Base-by-base conservation (phyloP, 1,140 invertebrate genomes). In the Drosophila navojoa region DNA sequence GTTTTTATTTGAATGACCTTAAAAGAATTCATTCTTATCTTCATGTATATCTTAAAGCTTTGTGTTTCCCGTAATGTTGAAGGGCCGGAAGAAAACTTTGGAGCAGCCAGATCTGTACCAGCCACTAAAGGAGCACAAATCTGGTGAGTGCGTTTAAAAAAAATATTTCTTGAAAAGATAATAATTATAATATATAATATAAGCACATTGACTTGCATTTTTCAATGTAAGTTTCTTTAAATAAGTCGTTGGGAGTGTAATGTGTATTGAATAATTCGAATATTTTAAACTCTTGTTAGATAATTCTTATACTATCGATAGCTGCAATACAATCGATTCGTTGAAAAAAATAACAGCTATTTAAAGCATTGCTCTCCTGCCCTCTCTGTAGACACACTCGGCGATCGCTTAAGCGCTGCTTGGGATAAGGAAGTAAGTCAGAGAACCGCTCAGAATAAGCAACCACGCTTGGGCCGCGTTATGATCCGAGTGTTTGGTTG, bases 111-210 rank as follows among this genome's bases (percentile, higher is more conserved):
- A 95, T 90, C 84, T 95, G 0, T 94, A 93, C 75, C 84, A 93
- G 73, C 92, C 94, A 10, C 79, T 94, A 0, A 91, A 92, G n/a
- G 93, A 94, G 58, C 94, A 95, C 76, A 91, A 91, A 60, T 93
- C 94, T 1, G 90, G 76, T 78, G 50, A 72, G 72, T 16, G 2
- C 13, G 9, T 38, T 11, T 10, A 38, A 38, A 11, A 13, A 38
- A 38, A 10, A 11, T 11, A 38, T 11, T 13, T 38, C 3, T 11
- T 11, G 9, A 32, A 6, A 7, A 32, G 32, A 32, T 32, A 32
- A 38, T 11, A 4, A 38, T 13, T 11, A 3, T 13, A 38, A 11
- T 38, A 35, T 35, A 35, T 2, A n/a, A n/a, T n/a, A n/a, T n/a
- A n/a, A n/a, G n/a, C 32, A 11, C 10, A 1, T 2, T 11, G 35